These are phyloP conservation scores for Ceraclea dissimilis DNA, from an alignment of 2,888 invertebrate species.

Conservation along the genomic window DNA sequence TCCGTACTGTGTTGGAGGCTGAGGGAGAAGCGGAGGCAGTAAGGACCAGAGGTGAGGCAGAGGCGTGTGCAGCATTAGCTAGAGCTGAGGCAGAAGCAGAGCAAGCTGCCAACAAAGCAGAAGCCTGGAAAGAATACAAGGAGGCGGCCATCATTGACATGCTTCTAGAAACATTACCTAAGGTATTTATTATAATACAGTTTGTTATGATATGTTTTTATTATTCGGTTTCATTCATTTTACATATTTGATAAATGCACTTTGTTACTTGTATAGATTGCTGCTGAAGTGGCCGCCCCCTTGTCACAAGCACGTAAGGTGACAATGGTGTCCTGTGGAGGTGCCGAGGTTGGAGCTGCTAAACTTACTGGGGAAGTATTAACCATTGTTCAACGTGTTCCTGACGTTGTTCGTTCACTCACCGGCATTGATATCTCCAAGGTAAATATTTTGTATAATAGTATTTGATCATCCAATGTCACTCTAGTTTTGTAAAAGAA, in stretches of 20 bases:
- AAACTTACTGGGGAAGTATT: slow-evolving; percentile 93
- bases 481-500: too few relatives aligned
- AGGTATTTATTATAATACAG: too few relatives aligned
- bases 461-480: too few relatives aligned
- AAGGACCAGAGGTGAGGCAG: slow-evolving; percentile 77
- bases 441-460: slow-evolving; percentile 42
- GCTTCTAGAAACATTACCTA: slow-evolving; percentile 90
- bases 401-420: slow-evolving; percentile 81
- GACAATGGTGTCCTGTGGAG: slow-evolving; percentile 92
- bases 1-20: slow-evolving; percentile 86
- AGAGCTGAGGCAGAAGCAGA: slow-evolving; percentile 95
- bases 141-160: slow-evolving; percentile 95
- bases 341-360: slow-evolving; percentile 86
- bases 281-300: slow-evolving; percentile 94
- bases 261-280: slow-evolving; percentile 66
- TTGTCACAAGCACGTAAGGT: slow-evolving; percentile 91
- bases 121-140: slow-evolving; percentile 94
- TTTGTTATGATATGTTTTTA: too few relatives aligned
- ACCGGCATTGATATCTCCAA: slow-evolving; percentile 92
- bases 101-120: slow-evolving; percentile 95
- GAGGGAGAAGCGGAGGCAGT: slow-evolving; percentile 91
- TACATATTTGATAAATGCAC: not conserved
- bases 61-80: slow-evolving; percentile 88
- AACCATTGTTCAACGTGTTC: slow-evolving; percentile 86
- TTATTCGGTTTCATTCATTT: not conserved